A percentile compares a stretch with the other conserved stretches of the same genome.
These are phyloP conservation scores for Glaucomys volans DNA, from an alignment of 2,113 vertebrate genomes.

Conservation along the genomic window DNA sequence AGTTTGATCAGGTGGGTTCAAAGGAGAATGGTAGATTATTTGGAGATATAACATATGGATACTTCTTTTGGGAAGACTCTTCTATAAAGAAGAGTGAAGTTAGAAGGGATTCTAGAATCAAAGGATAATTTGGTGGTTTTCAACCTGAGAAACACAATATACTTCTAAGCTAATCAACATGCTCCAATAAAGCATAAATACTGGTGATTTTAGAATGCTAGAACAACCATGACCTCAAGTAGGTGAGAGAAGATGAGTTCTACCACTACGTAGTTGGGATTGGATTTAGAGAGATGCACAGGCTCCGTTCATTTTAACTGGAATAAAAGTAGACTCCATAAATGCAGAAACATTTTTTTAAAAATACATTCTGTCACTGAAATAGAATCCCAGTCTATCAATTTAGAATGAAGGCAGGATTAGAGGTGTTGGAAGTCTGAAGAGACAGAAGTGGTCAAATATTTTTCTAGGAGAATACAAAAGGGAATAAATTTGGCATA, in stretches of 20 bases:
- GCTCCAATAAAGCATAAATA: not conserved
- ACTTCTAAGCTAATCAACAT: not conserved
- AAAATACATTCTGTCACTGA: not conserved
- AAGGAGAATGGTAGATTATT: not conserved
- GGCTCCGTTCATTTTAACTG: accelerated
- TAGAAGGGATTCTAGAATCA: not conserved
- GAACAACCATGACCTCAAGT: not conserved
- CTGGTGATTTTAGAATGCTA: not conserved
- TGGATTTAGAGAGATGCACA: not conserved
- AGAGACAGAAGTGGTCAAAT: not conserved
- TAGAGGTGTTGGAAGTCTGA: not conserved
- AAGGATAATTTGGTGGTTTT: not conserved
- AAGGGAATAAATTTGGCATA: not conserved
- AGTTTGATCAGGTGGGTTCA: not conserved
- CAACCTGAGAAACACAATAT: not conserved
- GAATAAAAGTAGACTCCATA: not conserved
- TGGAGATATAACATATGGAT: not conserved
- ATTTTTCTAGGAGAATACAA: not conserved
- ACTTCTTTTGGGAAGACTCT: not conserved
- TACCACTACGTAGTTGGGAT: too few relatives aligned
- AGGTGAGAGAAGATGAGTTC: not conserved
- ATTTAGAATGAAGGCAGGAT: not conserved
- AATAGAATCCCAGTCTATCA: not conserved
- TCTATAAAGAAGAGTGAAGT: not conserved
- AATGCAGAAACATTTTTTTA: not conserved